Base-by-base conservation (phyloP, 2,888 invertebrate genomes). In the Brachyptera risi region DNA sequence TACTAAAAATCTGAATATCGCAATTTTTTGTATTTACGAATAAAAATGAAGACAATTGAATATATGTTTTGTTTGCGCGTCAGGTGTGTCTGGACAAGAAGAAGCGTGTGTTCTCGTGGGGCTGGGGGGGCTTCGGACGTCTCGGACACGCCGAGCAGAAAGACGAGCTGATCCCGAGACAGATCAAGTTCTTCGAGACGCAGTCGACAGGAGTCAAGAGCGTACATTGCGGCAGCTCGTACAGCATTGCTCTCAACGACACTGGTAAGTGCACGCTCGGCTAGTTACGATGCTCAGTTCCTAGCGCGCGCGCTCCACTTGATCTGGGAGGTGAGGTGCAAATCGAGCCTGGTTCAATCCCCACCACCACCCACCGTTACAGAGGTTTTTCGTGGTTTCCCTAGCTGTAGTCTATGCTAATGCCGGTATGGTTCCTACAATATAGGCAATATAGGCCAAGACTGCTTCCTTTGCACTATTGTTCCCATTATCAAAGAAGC, bases 61-160 rank as follows among this genome's bases (percentile, higher is more conserved):
- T 17, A 44, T 17, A 13, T 19, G 35, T 17, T 3, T 3, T 56
- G 19, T 49, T 17, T 68, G n/a, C n/a, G n/a, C n/a, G n/a, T 13
- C 65, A 88, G 88, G 84, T 91, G 51, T 92, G 91, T 0, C 84
- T 94, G 66, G 96, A 96, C 72, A 87, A 90, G 0, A 88, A 88
- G 73, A 92, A 90, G 74, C 84, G 96, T 11, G 89, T 91, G 0
- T 96, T 84, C 75, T 92, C 94, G 58, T 96, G 96, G 96, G 96
- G 96, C 19, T 96, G 95, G 74, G 96, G 95, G 11, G 96, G 96
- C 0, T 92, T 96, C 71, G 96, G 96, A 0, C 85, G 96, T 1
- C 79, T 96, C 13, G 96, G 96, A 0, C 96, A 96, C 78, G 89
- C 93, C 5, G 95, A 94, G 71, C 93, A 87, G 62, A 91, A 91